A percentile compares a stretch with the other conserved stretches of the same genome.
Evolutionary conservation across 2,113 vertebrate genomes (phyloP).

Genomic region (Psilopsiagon aurifrons): DNA sequence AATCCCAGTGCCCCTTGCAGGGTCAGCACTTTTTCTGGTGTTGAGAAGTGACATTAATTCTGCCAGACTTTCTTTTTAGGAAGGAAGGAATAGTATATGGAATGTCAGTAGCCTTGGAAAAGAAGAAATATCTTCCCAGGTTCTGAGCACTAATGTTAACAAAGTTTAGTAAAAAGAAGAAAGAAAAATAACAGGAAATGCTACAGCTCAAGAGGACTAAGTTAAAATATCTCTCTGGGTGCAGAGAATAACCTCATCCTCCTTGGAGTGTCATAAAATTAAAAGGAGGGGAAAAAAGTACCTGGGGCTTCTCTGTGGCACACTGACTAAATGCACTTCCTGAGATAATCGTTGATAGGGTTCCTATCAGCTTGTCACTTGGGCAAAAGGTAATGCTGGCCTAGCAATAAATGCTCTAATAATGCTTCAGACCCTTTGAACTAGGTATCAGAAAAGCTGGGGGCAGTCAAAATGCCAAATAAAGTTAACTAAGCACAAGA

Average conservation of each 20-base stretch:
- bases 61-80: conserved; percentile 45
- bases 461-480: conserved; percentile 18
- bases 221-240: not conserved
- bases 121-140: not conserved
- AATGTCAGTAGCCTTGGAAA: conserved; percentile 67
- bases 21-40: conserved; percentile 75
- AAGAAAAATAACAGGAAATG: not conserved
- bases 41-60: conserved; percentile 72
- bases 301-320: not conserved
- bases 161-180: not conserved
- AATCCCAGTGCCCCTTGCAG: conserved; percentile 72
- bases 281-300: not conserved
- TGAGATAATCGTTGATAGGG: not conserved
- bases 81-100: conserved; percentile 67
- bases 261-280: not conserved
- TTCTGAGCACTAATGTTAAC: not conserved
- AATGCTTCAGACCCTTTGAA: not conserved
- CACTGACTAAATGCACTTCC: not conserved
- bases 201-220: not conserved
- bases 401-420: not conserved
- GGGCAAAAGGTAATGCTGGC: not conserved
- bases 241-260: not conserved
- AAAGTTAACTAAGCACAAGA: conserved; percentile 20
- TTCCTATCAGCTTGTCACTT: not conserved
- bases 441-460: conserved; percentile 7